Conservation (phyloP, 2,113 vertebrate genomes). For the Accipiter virgatus region DNA sequence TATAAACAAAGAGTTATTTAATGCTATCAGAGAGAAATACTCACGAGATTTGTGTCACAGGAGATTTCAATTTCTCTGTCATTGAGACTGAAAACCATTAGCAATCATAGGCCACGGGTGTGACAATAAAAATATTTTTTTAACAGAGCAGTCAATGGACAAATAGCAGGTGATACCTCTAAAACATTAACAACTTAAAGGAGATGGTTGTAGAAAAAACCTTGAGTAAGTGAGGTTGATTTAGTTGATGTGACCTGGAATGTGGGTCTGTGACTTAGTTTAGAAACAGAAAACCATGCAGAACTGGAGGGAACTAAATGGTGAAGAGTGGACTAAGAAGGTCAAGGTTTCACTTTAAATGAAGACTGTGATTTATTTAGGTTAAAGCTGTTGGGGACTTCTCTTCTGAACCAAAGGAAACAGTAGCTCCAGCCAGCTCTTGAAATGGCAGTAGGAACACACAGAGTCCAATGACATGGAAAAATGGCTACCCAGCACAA, state of each 20-base stretch:
- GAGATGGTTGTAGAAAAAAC: background rate
- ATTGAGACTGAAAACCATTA: background rate
- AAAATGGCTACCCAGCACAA: background rate
- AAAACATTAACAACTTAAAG: background rate
- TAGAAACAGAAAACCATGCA: background rate
- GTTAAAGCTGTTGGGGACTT: background rate
- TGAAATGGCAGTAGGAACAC: background rate
- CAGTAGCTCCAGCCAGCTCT: background rate
- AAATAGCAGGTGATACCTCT: background rate
- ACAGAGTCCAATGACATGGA: background rate
- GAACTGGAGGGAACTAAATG: background rate
- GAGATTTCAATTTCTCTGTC: background rate
- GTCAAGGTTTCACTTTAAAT: background rate
- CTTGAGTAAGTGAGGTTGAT: background rate
- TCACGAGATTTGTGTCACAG: background rate
- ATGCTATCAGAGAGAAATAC: background rate
- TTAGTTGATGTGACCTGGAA: background rate
- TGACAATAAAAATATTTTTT: background rate
- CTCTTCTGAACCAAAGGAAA: background rate
- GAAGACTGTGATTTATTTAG: background rate
- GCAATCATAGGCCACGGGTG: background rate
- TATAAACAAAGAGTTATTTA: slow-evolving; percentile 16
- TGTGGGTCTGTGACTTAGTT: background rate
- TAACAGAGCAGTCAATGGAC: background rate
- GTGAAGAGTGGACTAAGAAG: background rate